phyloP scores from a whole-genome alignment of 2,113 vertebrate species.

The Seriola aureovittata region DNA sequence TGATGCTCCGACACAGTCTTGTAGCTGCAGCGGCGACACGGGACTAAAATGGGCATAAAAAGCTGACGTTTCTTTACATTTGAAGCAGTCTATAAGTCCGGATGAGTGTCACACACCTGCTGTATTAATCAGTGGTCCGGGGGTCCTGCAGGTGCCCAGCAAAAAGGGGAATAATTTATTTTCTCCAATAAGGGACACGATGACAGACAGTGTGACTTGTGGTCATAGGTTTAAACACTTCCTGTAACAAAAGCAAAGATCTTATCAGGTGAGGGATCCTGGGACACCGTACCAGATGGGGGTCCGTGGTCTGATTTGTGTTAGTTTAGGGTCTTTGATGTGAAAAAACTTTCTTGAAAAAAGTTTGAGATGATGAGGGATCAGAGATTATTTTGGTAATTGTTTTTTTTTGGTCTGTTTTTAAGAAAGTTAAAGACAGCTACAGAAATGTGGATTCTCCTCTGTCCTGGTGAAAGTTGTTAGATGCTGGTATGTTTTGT shows the following conservation, averaged over 20 bases:
- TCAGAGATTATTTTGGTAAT: neutral
- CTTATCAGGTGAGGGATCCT: too few species aligned
- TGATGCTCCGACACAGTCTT: neutral
- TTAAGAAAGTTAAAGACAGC: conserved; percentile 4
- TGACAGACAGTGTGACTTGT: neutral
- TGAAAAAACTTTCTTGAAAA: too few species aligned
- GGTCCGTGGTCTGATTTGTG: too few species aligned
- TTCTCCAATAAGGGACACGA: too few species aligned
- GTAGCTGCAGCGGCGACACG: neutral
- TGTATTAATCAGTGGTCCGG: too few species aligned
- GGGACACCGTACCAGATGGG: too few species aligned
- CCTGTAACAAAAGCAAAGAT: too few species aligned
- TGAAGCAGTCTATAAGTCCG: neutral
- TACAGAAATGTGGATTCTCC: neutral
- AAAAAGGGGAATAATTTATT: too few species aligned
- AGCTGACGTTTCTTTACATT: neutral
- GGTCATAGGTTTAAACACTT: too few species aligned
- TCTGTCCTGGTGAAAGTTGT: neutral
- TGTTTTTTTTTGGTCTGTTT: neutral
- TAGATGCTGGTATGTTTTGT: neutral
- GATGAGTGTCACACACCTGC: neutral
- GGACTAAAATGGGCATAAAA: neutral
- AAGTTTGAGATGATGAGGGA: neutral
- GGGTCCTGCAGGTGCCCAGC: too few species aligned
- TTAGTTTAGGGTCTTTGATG: too few species aligned